Evolutionary conservation across 1,140 invertebrate genomes (phyloP), one percentile per base, ranked within the genome.

Genomic region (Nilaparvata lugens): DNA sequence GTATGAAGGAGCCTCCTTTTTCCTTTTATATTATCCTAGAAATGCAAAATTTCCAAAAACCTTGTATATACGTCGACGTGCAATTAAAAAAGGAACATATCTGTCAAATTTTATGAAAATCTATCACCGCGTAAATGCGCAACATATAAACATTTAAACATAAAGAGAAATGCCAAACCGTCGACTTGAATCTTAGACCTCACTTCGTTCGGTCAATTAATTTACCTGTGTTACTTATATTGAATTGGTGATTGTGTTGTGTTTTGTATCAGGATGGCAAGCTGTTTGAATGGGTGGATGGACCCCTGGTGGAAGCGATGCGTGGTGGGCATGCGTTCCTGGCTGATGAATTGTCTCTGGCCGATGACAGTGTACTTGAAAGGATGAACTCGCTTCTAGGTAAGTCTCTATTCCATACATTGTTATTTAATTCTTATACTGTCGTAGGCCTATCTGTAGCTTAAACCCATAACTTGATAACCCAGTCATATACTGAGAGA

Each of bases 311-410:
- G 52, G 76, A 83, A 56, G 86, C 96, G 0, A 97, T 99, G 95
- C 80, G 82, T 66, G 75, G 83, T 16, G 97, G 96, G 0, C 78
- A 83, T 54, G 79, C 95, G 62, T 96, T 99, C 69, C 77, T 99
- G 24, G 90, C 96, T 0, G 97, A 99, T 78, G 97, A 99, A 83
- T 99, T 99, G 66, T 99, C 97, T 2, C 76, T 99, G 40, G 97
- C 97, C 0, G 96, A 99, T 73, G 97, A 99, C 69, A 98, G 96
- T 66, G 97, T 99, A 6, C 75, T 99, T 45, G 97, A 99, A 76
- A 79, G 97, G 70, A 74, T 99, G 14, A 99, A 99, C 78, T 97
- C 93, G 19, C 81, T 99, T 31, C 74, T 98, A 54, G 77, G 77
- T 79, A 69, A 59, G 58, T 65, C 3, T 11, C 19, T 11, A 19